These are phyloP conservation scores for Amblyopsis hoosieri DNA, from an alignment of 2,797 vertebrate species.

Conservation along the genomic window DNA sequence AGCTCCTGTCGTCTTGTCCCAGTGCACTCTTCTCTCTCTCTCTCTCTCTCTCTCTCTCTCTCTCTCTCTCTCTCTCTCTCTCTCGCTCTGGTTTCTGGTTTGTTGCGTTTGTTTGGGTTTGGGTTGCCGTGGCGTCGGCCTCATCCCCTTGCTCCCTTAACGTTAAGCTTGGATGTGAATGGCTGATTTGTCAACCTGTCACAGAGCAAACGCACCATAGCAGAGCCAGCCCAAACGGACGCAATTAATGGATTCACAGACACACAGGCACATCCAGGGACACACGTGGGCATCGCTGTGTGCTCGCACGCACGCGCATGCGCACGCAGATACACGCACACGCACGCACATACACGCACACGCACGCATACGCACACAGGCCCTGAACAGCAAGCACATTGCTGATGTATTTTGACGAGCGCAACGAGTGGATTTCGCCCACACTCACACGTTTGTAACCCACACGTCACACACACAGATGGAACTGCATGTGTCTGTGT, in stretches of 20 bases:
- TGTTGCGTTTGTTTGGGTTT: background rate
- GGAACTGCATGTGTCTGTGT: background rate
- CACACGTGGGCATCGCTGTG: background rate
- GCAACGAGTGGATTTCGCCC: conserved; percentile 51
- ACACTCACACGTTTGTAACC: conserved; percentile 28
- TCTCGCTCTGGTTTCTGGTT: conserved; percentile 11
- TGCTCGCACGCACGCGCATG: background rate
- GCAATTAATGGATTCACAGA: conserved; percentile 44
- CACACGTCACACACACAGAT: conserved; percentile 8
- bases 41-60: conserved; percentile 7
- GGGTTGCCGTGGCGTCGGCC: background rate
- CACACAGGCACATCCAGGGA: conserved; percentile 12
- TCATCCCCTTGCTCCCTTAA: conserved; percentile 15
- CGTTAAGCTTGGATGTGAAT: conserved; percentile 51
- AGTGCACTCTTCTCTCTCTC: conserved; percentile 10
- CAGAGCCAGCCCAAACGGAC: conserved; percentile 47
- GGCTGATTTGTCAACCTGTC: conserved; percentile 69
- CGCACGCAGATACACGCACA: conserved; percentile 10
- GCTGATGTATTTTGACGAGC: conserved; percentile 60
- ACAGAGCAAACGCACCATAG: conserved; percentile 63
- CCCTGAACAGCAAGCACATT: conserved; percentile 16
- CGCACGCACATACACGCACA: conserved; percentile 8
- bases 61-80: conserved; percentile 17
- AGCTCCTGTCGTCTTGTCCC: conserved; percentile 56
- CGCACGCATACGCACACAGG: conserved; percentile 2